Base-by-base conservation (phyloP, 2,113 vertebrate species). In the Pterocles gutturalis region DNA sequence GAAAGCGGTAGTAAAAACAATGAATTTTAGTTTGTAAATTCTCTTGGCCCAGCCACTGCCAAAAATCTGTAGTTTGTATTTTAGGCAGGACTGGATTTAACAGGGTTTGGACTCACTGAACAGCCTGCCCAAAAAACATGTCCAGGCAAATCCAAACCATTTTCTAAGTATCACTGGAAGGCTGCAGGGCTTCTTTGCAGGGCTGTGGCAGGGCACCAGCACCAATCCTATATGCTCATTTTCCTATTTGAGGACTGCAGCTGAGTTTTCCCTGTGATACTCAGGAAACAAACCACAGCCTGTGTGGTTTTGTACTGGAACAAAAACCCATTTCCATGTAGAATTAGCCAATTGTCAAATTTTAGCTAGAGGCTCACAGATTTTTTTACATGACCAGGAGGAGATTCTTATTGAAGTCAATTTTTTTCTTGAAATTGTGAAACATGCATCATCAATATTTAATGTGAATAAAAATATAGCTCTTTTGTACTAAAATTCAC, bases 371-470 rank as follows among this genome's bases (percentile, higher is more conserved):
- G 53, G 46, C 78, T 92, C 70, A 65, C 54, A 87, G 78, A 64
- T 71, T 93, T 93, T 93, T 80, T 53, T 66, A 82, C 64, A 69
- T 78, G 45, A 58, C 31, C 60, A 80, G 58, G 36, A 89, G 36
- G 55, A 94, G 29, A 75, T 89, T 64, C 69, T 86, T 96, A 90
- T 25, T 79, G 69, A 53, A 93, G 70, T 81, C 69, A 87, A 13
- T 94, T 54, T 62, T 62, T 94, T 86, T 64, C 29, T 20, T 53
- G 75, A 25, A 79, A 79, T 71, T 82, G 25, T 60, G 83, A 83
- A 97, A 89, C 45, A 93, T 43, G 69, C 17, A 85, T 62, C 49
- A 92, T 82, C 72, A 97, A 96, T 95, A 94, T 83, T 94, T 95
- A 90, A 97, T 90, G 33, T 36, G 53, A 66, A 73, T 66, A 81